Conservation (phyloP, 1,140 invertebrate species). For the Hyposmocoma kahamanoa region DNA sequence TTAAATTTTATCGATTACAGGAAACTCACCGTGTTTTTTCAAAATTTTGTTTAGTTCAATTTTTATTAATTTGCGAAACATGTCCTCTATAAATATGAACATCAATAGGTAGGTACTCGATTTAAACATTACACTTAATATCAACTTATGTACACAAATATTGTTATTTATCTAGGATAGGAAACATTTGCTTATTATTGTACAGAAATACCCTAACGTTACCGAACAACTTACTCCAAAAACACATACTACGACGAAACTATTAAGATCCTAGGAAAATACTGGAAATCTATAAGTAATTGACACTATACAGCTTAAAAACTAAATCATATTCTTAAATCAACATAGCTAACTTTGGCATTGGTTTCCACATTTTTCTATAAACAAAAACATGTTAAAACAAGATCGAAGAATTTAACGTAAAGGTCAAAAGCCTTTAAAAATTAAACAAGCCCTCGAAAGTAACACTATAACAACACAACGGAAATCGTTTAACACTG, state of each 20-base stretch:
- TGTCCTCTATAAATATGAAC: constrained; percentile 60
- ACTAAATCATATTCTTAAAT: constrained; percentile 59
- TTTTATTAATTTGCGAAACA: constrained; percentile 40
- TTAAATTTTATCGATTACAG: constrained; percentile 63
- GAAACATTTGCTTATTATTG: constrained; percentile 67
- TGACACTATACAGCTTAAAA: constrained; percentile 70
- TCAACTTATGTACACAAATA: constrained; percentile 52
- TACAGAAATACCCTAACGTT: constrained; percentile 60
- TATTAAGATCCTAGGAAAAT: constrained; percentile 66
- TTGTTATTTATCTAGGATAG: constrained; percentile 59
- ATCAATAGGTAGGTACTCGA: constrained; percentile 66
- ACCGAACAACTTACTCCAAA: constrained; percentile 56
- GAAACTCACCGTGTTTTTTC: constrained; percentile 64
- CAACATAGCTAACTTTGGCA: constrained; percentile 73
- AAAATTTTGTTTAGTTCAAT: constrained; percentile 33
- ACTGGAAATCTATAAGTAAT: constrained; percentile 63
- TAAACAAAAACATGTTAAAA: constrained; percentile 64
- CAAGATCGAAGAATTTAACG: constrained; percentile 53
- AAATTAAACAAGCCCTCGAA: constrained; percentile 45
- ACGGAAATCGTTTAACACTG: constrained; percentile 49
- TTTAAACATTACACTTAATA: constrained; percentile 56
- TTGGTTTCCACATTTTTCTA: constrained; percentile 63
- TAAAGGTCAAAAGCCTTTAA: constrained; percentile 47
- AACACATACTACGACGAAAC: constrained; percentile 56
- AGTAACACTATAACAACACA: constrained; percentile 61